A percentile compares a stretch with the other conserved stretches of the same genome.
phyloP scores from a whole-genome alignment of 2,888 invertebrate genomes.

The Malacosoma neustria region DNA sequence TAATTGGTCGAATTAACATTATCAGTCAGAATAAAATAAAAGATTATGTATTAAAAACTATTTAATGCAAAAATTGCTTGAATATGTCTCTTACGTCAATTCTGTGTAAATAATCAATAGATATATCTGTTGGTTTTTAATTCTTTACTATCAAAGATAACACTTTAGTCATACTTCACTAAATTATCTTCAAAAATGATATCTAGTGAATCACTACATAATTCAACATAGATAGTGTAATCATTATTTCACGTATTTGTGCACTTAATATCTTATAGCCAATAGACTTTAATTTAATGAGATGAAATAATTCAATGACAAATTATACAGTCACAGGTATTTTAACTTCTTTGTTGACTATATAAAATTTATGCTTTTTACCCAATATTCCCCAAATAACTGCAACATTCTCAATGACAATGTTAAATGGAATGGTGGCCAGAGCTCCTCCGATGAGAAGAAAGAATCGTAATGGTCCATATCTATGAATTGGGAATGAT shows the following conservation, averaged over 20 bases:
- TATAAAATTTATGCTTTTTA: constrained; percentile 97
- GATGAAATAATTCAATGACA: constrained; percentile 19
- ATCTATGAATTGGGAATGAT: constrained; percentile 92
- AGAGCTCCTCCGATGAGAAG: constrained; percentile 90
- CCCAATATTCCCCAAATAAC: constrained; percentile 96
- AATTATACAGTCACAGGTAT: constrained; percentile 78
- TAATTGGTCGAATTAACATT: neutral
- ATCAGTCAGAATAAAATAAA: neutral
- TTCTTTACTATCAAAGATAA: constrained; percentile 27
- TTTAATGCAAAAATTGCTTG: neutral
- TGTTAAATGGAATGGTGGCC: constrained; percentile 93
- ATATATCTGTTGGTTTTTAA: constrained; percentile 12
- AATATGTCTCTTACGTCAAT: no score
- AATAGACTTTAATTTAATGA: constrained; percentile 23
- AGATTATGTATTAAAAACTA: neutral
- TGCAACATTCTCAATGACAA: constrained; percentile 95
- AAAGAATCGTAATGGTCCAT: constrained; percentile 85
- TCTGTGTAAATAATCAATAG: no score
- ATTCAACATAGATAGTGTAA: constrained; percentile 9
- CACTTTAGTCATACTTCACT: constrained; percentile 17
- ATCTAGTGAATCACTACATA: constrained; percentile 18
- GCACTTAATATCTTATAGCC: constrained; percentile 40
- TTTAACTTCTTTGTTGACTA: constrained; percentile 93
- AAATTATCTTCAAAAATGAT: constrained; percentile 20
- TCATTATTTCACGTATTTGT: constrained; percentile 46